These are phyloP conservation scores for Megalopta genalis DNA, from an alignment of 1,140 invertebrate species.

Conservation along the genomic window DNA sequence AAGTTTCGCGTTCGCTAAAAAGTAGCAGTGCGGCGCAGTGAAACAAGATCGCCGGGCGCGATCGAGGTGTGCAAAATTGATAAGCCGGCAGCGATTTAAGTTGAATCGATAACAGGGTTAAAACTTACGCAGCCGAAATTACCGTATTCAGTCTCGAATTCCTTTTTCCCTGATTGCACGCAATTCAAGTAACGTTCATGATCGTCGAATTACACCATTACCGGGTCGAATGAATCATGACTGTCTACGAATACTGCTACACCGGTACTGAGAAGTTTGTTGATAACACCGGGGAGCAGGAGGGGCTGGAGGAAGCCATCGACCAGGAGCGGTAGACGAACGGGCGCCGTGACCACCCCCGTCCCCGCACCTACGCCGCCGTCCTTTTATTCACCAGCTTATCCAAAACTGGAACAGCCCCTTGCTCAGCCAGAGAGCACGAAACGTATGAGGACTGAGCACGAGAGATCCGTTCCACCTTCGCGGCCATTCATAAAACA, in stretches of 20 bases:
- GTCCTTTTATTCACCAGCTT: conserved; percentile 34
- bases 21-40: neutral
- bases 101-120: conserved; percentile 25
- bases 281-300: conserved; percentile 38
- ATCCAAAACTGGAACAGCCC: conserved; percentile 61
- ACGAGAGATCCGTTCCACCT: conserved; percentile 58
- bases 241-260: conserved; percentile 62
- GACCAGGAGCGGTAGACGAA: conserved; percentile 64
- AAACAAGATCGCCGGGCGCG: neutral
- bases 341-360: conserved; percentile 54
- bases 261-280: conserved; percentile 64
- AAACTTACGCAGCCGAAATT: conserved; percentile 41
- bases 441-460: conserved; percentile 48
- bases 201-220: conserved; percentile 51
- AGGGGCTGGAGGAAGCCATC: conserved; percentile 61
- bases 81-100: conserved; percentile 4
- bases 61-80: conserved; percentile 30
- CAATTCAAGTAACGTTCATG: conserved; percentile 43
- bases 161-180: conserved; percentile 47
- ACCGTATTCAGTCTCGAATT: conserved; percentile 1
- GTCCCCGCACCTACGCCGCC: neutral
- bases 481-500: conserved; percentile 56
- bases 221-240: conserved; percentile 43
- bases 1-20: neutral
- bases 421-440: conserved; percentile 25